Evolutionary conservation across 1,140 invertebrate species (phyloP).

Genomic region (Drosophila gunungcola): DNA sequence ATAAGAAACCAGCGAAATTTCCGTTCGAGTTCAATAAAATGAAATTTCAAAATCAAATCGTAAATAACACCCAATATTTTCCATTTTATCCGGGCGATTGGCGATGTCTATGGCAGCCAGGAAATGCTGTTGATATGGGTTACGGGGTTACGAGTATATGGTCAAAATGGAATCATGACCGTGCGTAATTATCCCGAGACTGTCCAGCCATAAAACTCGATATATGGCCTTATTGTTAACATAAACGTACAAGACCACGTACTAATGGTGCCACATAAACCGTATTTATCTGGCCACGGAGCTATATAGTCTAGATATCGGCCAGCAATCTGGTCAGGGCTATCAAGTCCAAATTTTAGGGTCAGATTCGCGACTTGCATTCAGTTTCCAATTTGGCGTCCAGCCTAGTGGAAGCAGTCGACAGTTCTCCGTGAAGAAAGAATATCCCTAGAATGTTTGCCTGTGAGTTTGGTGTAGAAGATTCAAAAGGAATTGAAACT

Average conservation of each 20-base stretch:
- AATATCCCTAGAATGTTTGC: conserved; percentile 58
- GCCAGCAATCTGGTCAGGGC: conserved; percentile 38
- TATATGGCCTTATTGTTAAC: conserved; percentile 39
- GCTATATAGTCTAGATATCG: conserved; percentile 42
- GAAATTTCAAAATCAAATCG: conserved; percentile 44
- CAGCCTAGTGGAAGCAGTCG: conserved; percentile 51
- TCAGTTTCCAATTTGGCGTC: conserved; percentile 54
- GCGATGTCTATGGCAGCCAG: conserved; percentile 55
- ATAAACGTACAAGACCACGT: conserved; percentile 23
- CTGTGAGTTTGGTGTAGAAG: conserved; percentile 47
- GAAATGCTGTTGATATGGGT: conserved; percentile 18
- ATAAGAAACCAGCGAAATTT: conserved; percentile 33
- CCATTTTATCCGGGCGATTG: conserved; percentile 47
- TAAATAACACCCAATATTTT: conserved; percentile 57
- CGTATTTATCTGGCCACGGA: conserved; percentile 37
- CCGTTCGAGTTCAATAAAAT: conserved; percentile 57
- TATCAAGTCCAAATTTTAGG: conserved; percentile 64
- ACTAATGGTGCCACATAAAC: conserved; percentile 22
- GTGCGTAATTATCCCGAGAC: conserved; percentile 18
- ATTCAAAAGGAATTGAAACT: background rate
- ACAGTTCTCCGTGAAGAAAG: conserved; percentile 35
- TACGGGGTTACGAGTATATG: background rate
- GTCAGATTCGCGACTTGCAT: conserved; percentile 50
- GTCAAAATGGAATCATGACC: conserved; percentile 25
- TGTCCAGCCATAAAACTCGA: conserved; percentile 47